Evolutionary conservation across 2,888 invertebrate genomes (phyloP), one percentile per base, ranked within the genome.

Genomic region (Quadroppia sp.): DNA sequence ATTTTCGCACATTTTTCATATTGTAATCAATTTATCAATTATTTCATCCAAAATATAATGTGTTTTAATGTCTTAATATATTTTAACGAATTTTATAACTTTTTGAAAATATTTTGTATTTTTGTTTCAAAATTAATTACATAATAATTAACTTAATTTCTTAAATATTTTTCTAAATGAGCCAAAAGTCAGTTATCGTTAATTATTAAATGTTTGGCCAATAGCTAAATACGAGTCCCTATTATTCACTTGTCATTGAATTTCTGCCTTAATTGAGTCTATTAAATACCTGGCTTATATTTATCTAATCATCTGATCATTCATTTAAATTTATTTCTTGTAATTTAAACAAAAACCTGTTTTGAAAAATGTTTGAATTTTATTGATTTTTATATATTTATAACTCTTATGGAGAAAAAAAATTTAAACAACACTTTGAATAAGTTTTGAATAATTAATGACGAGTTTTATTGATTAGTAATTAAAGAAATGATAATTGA

Each of bases 101-200:
- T 6, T 53, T 53, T 2, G 1, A 50, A 53, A 53, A 53, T 20
- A 50, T 20, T 56, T 28, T 13, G 15, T 20, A 32, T 61, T 32
- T 61, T 15, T 7, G 32, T 61, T 61, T 61, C 32, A 61, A 36
- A 61, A 61, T 61, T 61, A 32, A 61, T 61, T 61, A 61, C 61
- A 61, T 32, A 61, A 30, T n/a, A 61, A 61, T 61, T 61, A 61
- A 32, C 1, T n/a, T 17, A 61, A 4, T 2, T 7, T 61, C 32
- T 6, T 4, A 32, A 61, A 32, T 61, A 32, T 61, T 11, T 28
- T 61, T n/a, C 0, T 32, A 30, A 61, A 61, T 32, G 11, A 32
- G 15, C 17, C n/a, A 11, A n/a, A 32, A 61, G 28, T 6, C 20
- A 30, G 9, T 30, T 1, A 17, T 3, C 23, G 3, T 20, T 50